A percentile compares a stretch with the other conserved stretches of the same genome.
Evolutionary conservation across 2,888 invertebrate species (phyloP).

Genomic region (Malacosoma neustria): DNA sequence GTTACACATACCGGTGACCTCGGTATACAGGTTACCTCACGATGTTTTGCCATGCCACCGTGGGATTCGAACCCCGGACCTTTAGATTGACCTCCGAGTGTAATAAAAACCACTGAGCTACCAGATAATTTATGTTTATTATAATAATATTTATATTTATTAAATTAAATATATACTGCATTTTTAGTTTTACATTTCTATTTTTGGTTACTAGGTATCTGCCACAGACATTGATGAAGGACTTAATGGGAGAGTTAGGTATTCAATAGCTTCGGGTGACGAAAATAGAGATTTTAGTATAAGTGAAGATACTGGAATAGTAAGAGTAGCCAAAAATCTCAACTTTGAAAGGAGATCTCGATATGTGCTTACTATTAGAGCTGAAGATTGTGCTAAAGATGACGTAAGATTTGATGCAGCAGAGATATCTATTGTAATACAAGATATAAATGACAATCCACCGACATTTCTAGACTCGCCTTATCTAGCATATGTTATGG

Average conservation of each 20-base stretch:
- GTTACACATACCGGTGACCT: too few species aligned
- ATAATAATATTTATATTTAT: too few species aligned
- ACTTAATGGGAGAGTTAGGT: conserved; percentile 92
- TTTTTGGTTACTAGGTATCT: conserved; percentile 77
- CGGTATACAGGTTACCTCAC: too few species aligned
- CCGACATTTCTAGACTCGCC: conserved; percentile 97
- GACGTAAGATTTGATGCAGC: conserved; percentile 83
- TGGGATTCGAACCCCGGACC: too few species aligned
- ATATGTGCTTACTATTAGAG: conserved; percentile 88
- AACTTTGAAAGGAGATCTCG: conserved; percentile 93
- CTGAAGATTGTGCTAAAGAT: conserved; percentile 90
- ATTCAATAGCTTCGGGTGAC: conserved; percentile 92
- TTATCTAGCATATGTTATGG: conserved; percentile 94
- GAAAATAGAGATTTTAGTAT: conserved; percentile 93
- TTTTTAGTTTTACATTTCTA: conserved; percentile 2
- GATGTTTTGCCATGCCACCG: too few species aligned
- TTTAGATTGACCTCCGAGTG: too few species aligned
- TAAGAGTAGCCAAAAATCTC: conserved; percentile 93
- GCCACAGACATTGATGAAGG: conserved; percentile 93
- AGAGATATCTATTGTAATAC: conserved; percentile 87
- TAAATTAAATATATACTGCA: too few species aligned
- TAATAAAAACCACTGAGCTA: too few species aligned
- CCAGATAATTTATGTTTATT: too few species aligned
- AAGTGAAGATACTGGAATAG: conserved; percentile 92
- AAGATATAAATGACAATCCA: conserved; percentile 95